Evolutionary conservation across 2,888 invertebrate species (phyloP).

Genomic region (Orgyia antiqua): DNA sequence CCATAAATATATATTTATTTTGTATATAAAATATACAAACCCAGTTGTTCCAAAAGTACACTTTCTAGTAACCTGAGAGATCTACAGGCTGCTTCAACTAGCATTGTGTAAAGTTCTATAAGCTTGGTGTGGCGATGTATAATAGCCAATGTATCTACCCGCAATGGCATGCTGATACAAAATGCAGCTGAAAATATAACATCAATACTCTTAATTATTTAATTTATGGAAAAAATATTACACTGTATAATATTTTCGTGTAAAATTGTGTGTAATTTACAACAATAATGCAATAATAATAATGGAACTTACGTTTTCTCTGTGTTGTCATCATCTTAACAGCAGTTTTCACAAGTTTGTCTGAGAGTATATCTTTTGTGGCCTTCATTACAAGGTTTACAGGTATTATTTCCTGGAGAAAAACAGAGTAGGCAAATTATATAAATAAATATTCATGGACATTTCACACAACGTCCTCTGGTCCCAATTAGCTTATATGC

Average conservation of each 20-base stretch:
- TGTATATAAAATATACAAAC: slow-evolving; percentile 33
- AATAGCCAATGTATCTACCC: slow-evolving; percentile 85
- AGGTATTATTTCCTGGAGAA: slow-evolving; percentile 76
- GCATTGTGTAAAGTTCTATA: slow-evolving; percentile 82
- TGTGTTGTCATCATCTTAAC: slow-evolving; percentile 79
- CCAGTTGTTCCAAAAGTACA: slow-evolving; percentile 78
- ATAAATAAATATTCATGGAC: too few relatives aligned
- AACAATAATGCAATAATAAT: neutral
- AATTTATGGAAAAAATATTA: too few relatives aligned
- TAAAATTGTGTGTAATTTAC: neutral
- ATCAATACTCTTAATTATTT: too few relatives aligned
- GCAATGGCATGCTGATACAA: slow-evolving; percentile 79
- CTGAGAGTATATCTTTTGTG: slow-evolving; percentile 77
- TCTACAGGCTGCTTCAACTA: slow-evolving; percentile 86
- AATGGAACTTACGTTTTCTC: slow-evolving; percentile 79
- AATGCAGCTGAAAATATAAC: slow-evolving; percentile 55
- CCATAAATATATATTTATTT: too few relatives aligned
- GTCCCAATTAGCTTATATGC: too few relatives aligned
- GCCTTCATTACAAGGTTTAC: slow-evolving; percentile 80
- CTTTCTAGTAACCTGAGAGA: slow-evolving; percentile 82
- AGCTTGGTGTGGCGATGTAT: slow-evolving; percentile 81
- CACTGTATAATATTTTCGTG: too few relatives aligned
- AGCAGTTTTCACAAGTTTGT: slow-evolving; percentile 71
- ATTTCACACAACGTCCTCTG: too few relatives aligned
- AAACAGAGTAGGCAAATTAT: too few relatives aligned